A percentile compares a stretch with the other conserved stretches of the same genome.
These are phyloP conservation scores for Anolis apletophallus DNA, from an alignment of 2,797 vertebrate genomes.

Conservation along the genomic window DNA sequence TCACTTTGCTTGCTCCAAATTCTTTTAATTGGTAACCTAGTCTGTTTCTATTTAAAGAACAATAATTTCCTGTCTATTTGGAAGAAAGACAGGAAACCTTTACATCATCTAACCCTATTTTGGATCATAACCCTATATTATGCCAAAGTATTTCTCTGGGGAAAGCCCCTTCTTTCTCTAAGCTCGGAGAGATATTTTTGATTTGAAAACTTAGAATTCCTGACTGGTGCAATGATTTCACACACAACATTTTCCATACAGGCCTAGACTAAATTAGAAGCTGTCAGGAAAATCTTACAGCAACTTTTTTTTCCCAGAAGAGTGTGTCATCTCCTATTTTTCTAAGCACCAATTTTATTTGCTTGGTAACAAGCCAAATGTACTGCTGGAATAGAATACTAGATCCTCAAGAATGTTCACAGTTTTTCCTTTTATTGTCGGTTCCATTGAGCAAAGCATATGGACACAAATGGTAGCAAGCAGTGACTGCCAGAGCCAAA, in stretches of 20 bases:
- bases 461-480: background rate
- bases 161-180: constrained; percentile 51
- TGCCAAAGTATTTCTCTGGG: constrained; percentile 59
- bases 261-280: constrained; percentile 59
- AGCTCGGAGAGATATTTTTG: constrained; percentile 56
- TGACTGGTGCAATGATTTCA: constrained; percentile 46
- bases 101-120: constrained; percentile 64
- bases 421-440: constrained; percentile 36
- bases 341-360: constrained; percentile 41
- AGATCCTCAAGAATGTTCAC: constrained; percentile 36
- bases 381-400: constrained; percentile 38
- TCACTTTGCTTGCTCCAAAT: constrained; percentile 61
- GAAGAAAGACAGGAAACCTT: constrained; percentile 66
- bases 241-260: constrained; percentile 57
- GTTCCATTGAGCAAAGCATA: constrained; percentile 40
- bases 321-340: constrained; percentile 34
- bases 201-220: constrained; percentile 47
- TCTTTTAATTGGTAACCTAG: constrained; percentile 70
- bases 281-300: constrained; percentile 32
- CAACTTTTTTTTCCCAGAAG: constrained; percentile 4
- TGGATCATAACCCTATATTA: constrained; percentile 50
- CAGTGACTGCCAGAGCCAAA: background rate
- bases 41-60: constrained; percentile 73
- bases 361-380: constrained; percentile 40
- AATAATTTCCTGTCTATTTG: constrained; percentile 71